Percentiles rank a stretch among this genome's conserved stretches.
These are phyloP conservation scores for Cervus canadensis DNA, from an alignment of 2,113 vertebrate species.

Conservation along the genomic window DNA sequence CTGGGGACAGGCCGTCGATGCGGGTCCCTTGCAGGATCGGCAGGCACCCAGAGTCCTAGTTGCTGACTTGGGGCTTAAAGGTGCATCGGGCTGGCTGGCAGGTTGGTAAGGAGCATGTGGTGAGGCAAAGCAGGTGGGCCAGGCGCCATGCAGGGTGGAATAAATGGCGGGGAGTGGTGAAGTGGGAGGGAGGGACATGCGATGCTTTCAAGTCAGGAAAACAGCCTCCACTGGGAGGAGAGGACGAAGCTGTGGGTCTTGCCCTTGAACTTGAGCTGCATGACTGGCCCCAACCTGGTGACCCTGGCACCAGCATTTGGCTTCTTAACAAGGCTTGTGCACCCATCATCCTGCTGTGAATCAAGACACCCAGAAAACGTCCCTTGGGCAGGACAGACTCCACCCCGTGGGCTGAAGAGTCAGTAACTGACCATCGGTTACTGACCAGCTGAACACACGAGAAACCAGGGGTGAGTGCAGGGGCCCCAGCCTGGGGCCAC, in stretches of 20 bases:
- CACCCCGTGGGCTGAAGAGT: not conserved
- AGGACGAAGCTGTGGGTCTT: fast-evolving
- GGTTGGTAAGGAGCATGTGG: not conserved
- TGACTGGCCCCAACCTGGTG: too few species aligned
- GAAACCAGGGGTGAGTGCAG: not conserved
- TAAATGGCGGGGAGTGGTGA: not conserved
- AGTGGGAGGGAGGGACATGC: fast-evolving
- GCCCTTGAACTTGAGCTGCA: not conserved
- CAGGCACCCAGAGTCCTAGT: not conserved
- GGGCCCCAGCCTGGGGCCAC: not conserved
- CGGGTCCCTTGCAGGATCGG: not conserved
- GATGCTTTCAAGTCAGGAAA: too few species aligned
- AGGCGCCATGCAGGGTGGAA: not conserved
- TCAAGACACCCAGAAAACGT: fast-evolving
- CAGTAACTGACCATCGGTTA: not conserved
- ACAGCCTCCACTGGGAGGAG: not conserved
- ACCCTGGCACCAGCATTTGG: too few species aligned
- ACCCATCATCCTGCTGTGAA: fast-evolving
- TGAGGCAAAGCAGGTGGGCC: not conserved
- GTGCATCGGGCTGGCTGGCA: not conserved
- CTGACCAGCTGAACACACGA: not conserved
- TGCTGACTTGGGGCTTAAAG: not conserved
- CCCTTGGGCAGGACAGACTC: too few species aligned
- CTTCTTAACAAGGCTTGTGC: not conserved
- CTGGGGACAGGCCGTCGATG: not conserved